These are phyloP conservation scores for Labrus mixtus DNA, from an alignment of 2,113 vertebrate genomes.

Conservation along the genomic window DNA sequence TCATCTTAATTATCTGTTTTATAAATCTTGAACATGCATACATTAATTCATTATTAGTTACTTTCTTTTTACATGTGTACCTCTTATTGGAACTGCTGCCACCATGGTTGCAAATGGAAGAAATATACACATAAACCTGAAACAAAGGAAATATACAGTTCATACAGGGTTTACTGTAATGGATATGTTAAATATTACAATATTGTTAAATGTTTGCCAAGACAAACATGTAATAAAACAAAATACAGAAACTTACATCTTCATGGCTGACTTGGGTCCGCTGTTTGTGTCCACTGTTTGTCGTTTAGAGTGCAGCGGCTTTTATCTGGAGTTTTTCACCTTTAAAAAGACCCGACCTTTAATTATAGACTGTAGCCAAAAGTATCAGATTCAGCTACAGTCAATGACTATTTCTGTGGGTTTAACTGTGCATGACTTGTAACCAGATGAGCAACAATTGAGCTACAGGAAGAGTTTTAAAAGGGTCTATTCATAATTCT, in stretches of 20 bases:
- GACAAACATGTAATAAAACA: background rate
- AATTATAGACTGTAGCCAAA: constrained; percentile 56
- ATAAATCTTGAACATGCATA: background rate
- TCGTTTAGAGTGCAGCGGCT: background rate
- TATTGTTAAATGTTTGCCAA: background rate
- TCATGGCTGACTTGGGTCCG: constrained; percentile 68
- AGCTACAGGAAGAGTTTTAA: constrained; percentile 29
- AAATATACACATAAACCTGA: constrained; percentile 53
- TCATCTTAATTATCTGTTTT: background rate
- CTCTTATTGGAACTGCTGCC: constrained; percentile 66
- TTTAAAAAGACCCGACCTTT: constrained; percentile 14
- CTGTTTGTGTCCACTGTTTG: constrained; percentile 12
- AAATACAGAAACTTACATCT: constrained; percentile 67
- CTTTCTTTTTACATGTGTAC: constrained; percentile 44
- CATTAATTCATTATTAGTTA: too few relatives aligned
- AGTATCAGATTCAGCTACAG: constrained; percentile 41
- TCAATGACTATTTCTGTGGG: constrained; percentile 51
- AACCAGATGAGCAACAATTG: constrained; percentile 26
- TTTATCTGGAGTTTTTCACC: constrained; percentile 44
- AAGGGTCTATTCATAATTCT: constrained; percentile 54
- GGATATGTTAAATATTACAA: background rate
- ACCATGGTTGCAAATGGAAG: constrained; percentile 56
- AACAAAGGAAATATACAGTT: constrained; percentile 23
- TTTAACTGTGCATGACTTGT: constrained; percentile 44
- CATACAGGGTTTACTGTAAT: background rate